Conservation (phyloP, 2,113 vertebrate genomes). For the Chiloscyllium plagiosum region DNA sequence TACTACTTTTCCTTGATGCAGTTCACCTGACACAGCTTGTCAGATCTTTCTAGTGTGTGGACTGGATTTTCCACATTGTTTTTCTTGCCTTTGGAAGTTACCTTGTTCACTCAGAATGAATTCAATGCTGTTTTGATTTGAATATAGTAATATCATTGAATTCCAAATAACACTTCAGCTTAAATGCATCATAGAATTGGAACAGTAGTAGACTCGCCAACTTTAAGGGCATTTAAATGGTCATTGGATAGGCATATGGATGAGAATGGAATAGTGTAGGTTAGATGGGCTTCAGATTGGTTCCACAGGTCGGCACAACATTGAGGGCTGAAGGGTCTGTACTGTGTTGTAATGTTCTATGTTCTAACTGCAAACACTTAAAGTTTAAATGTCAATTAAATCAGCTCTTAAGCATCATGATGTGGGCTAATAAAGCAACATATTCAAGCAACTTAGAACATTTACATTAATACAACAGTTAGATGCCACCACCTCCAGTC, state of each 20-base stretch:
- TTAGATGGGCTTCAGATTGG: no score
- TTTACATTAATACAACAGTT: neutral
- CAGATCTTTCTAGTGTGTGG: neutral
- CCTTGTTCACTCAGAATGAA: neutral
- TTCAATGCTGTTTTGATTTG: neutral
- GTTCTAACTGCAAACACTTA: neutral
- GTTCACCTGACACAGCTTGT: neutral
- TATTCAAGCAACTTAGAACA: neutral
- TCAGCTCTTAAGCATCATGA: neutral
- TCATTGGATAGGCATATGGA: no score
- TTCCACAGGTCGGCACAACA: no score
- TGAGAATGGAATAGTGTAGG: no score
- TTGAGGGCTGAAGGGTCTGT: no score
- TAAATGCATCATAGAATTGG: neutral
- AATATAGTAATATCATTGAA: neutral
- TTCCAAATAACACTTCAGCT: neutral
- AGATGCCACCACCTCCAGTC: no score
- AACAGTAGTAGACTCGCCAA: no score
- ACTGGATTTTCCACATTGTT: neutral
- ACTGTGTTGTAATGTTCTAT: no score
- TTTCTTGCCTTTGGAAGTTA: neutral
- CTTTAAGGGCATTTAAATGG: no score
- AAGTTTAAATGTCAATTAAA: neutral
- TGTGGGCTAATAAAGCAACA: neutral
- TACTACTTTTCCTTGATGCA: neutral